Conservation (phyloP, 2,797 vertebrate genomes). For the Mycteria americana region DNA sequence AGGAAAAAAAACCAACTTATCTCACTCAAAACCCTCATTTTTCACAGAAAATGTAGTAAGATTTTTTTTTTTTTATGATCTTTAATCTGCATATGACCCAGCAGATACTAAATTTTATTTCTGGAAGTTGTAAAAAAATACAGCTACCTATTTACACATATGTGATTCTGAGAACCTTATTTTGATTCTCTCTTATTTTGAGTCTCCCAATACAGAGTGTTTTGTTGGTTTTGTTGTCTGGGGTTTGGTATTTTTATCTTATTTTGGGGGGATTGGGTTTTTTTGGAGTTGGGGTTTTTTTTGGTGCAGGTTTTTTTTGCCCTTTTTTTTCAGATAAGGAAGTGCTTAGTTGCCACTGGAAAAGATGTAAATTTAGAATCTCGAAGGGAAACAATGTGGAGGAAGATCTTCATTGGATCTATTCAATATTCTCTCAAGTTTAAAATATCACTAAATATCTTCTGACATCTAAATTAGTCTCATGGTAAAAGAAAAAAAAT, state of each 20-base stretch:
- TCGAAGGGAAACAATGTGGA: background rate
- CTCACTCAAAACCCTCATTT: background rate
- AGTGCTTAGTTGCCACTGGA: background rate
- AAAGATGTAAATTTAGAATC: background rate
- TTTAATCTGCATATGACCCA: background rate
- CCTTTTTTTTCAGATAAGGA: background rate
- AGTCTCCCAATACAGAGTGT: background rate
- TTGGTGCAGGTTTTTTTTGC: too few species aligned
- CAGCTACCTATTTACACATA: background rate
- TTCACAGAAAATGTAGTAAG: background rate
- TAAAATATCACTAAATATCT: background rate
- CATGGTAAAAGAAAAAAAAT: background rate
- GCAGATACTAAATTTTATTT: background rate
- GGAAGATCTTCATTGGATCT: background rate
- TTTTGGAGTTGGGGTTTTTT: fast-evolving
- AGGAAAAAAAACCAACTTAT: too few species aligned
- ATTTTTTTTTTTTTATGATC: background rate
- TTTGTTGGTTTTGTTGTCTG: background rate
- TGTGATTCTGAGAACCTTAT: background rate
- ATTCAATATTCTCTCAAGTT: background rate
- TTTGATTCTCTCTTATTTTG: background rate
- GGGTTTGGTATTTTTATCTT: background rate
- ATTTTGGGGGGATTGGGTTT: background rate
- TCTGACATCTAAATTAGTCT: background rate
- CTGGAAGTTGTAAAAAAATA: background rate